Evolutionary conservation across 2,113 vertebrate genomes (phyloP), one percentile per base, ranked within the genome.

Genomic region (Thinocorus orbignyianus): DNA sequence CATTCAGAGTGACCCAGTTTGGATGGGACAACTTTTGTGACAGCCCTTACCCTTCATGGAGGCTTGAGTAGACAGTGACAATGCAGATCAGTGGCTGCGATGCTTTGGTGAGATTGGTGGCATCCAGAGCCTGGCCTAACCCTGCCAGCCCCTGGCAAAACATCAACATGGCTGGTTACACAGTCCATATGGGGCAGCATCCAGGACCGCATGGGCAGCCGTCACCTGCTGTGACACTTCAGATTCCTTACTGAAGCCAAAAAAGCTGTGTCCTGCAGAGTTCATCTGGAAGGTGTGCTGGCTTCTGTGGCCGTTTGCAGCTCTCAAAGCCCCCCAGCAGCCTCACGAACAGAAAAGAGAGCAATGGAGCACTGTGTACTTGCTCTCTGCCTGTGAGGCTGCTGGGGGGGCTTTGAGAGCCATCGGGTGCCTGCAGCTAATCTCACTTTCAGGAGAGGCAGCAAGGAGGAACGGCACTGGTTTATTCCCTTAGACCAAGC

Each of bases 151-250:
- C 14, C 2, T 5, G 57, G 10, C 9, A 4, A 33, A 31, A 70
- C 16, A 18, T 48, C 31, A n/a, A 0, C 1, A 0, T 0, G 52
- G 20, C 22, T 25, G 5, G 31, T 0, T 35, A 30, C 30, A 2
- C 4, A 1, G 71, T 7, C n/a, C 1, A 0, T 11, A 52, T 1
- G 3, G 44, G 77, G 39, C 2, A 2, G 48, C 37, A 39, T 6
- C 11, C 57, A 7, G 70, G 57, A 48, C 62, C 14, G 0, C 10
- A 2, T 1, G 7, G 57, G 62, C 48, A 35, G 46, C 20, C 2
- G 1, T 54, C 71, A 13, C 85, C 33, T 6, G n/a, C 3, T 0
- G 4, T 4, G 49, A 2, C 41, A 1, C 30, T 10, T 9, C 44
- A 2, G 6, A 3, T 1, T 24, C 49, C 19, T 1, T 17, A 2